Evolutionary conservation across 2,888 invertebrate species (phyloP).

Genomic region (Harpalus rubripes): DNA sequence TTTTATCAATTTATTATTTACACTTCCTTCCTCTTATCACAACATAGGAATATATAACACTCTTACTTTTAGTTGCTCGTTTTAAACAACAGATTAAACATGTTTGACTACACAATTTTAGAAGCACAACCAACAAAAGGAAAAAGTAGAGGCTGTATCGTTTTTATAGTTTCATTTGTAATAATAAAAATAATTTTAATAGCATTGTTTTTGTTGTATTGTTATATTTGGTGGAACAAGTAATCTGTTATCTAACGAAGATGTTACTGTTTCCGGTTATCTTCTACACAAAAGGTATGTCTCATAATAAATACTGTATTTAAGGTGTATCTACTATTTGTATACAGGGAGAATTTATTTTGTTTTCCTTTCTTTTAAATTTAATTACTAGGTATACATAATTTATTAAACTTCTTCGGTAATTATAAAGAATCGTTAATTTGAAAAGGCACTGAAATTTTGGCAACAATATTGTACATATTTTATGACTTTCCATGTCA

Average conservation of each 20-base stretch:
- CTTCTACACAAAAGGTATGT: too few relatives aligned
- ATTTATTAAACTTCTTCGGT: too few relatives aligned
- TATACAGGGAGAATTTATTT: too few relatives aligned
- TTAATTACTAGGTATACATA: too few relatives aligned
- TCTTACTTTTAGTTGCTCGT: background rate
- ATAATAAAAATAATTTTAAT: background rate
- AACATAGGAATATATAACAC: background rate
- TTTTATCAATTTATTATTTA: background rate
- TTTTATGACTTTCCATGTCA: too few relatives aligned
- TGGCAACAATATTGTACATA: too few relatives aligned
- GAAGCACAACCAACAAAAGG: background rate
- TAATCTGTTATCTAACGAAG: background rate
- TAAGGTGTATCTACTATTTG: too few relatives aligned
- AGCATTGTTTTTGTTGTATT: background rate
- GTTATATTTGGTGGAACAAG: background rate
- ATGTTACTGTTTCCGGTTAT: background rate
- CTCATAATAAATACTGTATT: too few relatives aligned
- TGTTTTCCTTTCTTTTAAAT: too few relatives aligned
- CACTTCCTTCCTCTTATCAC: slow-evolving; percentile 5
- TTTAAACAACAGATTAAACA: background rate
- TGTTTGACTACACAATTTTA: background rate
- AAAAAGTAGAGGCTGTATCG: background rate
- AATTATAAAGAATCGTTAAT: too few relatives aligned
- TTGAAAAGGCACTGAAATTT: too few relatives aligned
- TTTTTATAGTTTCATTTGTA: background rate